These are phyloP conservation scores for Anas platyrhynchos DNA, from an alignment of 2,113 vertebrate genomes.

Conservation along the genomic window DNA sequence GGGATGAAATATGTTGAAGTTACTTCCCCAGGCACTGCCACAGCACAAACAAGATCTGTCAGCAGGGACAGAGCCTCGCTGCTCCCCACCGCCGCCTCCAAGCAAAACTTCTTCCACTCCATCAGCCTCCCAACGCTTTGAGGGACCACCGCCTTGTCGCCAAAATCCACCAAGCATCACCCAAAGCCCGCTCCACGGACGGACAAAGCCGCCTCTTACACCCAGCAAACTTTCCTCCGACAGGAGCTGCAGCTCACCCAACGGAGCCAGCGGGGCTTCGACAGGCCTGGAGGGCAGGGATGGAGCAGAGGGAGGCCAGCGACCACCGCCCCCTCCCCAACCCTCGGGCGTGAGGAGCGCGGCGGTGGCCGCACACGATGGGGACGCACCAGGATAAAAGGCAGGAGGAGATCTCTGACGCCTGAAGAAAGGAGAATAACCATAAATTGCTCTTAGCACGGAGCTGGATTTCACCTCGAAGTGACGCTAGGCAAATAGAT, in stretches of 20 bases:
- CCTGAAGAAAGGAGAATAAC: neutral
- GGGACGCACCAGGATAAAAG: neutral
- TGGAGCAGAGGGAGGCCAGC: neutral
- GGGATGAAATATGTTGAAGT: neutral
- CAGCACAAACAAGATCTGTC: neutral
- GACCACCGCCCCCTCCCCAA: conserved; percentile 14
- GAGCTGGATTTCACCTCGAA: neutral
- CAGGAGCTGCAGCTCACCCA: neutral
- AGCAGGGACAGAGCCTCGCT: neutral
- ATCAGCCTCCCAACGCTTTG: neutral
- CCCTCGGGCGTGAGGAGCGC: conserved; percentile 41
- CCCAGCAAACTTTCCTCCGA: conserved; percentile 40
- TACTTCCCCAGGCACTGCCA: neutral
- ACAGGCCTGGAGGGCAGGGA: conserved; percentile 56
- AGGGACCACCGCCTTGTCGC: neutral
- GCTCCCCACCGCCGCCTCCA: neutral
- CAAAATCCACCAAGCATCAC: neutral
- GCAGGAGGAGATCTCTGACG: neutral
- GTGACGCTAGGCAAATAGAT: neutral
- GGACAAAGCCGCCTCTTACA: conserved; percentile 52
- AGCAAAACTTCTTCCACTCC: conserved; percentile 13
- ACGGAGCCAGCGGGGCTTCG: no score
- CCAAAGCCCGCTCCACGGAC: neutral
- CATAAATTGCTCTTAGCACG: neutral
- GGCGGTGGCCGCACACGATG: neutral